phyloP scores from a whole-genome alignment of 2,888 invertebrate species.

The Mantis religiosa region DNA sequence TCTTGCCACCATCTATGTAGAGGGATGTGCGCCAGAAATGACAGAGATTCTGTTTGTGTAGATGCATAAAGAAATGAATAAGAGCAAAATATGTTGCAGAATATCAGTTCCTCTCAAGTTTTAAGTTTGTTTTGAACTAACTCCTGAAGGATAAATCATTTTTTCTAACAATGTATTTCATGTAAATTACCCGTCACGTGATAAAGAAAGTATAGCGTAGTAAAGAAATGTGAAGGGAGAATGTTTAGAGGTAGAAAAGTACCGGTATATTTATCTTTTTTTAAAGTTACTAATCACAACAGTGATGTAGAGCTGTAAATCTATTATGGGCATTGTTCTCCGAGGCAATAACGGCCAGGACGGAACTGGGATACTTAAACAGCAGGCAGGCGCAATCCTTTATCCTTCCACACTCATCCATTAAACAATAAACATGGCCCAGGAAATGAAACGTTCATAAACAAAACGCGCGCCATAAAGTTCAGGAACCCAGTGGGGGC shows the following conservation, averaged over 20 bases:
- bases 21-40: too few species aligned
- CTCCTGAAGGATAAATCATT: too few species aligned
- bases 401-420: background rate
- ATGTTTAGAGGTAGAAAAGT: background rate
- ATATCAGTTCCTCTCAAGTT: too few species aligned
- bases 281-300: background rate
- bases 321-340: background rate
- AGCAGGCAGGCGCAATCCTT: background rate
- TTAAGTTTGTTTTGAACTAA: too few species aligned
- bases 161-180: too few species aligned
- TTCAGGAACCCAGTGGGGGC: background rate
- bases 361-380: background rate
- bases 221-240: too few species aligned
- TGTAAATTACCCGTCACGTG: too few species aligned
- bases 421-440: background rate
- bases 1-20: too few species aligned
- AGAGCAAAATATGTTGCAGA: too few species aligned
- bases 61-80: too few species aligned
- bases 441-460: background rate
- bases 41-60: too few species aligned
- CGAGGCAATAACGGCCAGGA: background rate
- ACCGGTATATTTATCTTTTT: background rate
- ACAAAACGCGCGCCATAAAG: background rate
- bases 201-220: too few species aligned
- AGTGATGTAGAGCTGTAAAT: background rate